These are phyloP conservation scores for Piscicola geometra DNA, from an alignment of 2,888 invertebrate genomes.

Conservation along the genomic window DNA sequence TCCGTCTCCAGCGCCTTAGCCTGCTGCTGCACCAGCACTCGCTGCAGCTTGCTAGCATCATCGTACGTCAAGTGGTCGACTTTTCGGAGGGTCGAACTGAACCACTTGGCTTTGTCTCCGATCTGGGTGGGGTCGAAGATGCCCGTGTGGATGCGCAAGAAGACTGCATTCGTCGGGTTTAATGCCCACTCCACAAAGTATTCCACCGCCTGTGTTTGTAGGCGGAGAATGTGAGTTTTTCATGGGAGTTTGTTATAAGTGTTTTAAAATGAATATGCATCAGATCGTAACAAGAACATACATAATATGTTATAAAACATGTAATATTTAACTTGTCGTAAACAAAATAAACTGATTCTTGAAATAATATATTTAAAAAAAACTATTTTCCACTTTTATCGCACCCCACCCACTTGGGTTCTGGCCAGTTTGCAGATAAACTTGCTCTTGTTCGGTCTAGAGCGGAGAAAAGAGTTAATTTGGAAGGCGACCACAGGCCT, in stretches of 20 bases:
- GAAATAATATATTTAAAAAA: no score
- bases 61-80: constrained; percentile 90
- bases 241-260: no score
- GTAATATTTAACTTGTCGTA: no score
- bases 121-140: constrained; percentile 84
- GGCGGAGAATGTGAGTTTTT: no score
- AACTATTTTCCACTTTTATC: no score
- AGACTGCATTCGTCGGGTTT: constrained; percentile 94
- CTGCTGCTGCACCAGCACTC: constrained; percentile 48
- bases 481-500: constrained; percentile 98
- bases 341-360: no score
- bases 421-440: constrained; percentile 87
- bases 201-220: constrained; percentile 76
- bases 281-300: background rate
- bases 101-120: constrained; percentile 98
- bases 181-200: constrained; percentile 97
- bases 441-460: constrained; percentile 78
- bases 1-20: constrained; percentile 45
- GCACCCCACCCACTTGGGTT: constrained; percentile 71
- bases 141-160: constrained; percentile 92
- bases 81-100: constrained; percentile 67
- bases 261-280: background rate
- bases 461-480: constrained; percentile 89
- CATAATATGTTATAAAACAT: background rate
- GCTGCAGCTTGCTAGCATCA: constrained; percentile 62